Conservation (phyloP, 1,140 invertebrate species). For the Euschistus heros region DNA sequence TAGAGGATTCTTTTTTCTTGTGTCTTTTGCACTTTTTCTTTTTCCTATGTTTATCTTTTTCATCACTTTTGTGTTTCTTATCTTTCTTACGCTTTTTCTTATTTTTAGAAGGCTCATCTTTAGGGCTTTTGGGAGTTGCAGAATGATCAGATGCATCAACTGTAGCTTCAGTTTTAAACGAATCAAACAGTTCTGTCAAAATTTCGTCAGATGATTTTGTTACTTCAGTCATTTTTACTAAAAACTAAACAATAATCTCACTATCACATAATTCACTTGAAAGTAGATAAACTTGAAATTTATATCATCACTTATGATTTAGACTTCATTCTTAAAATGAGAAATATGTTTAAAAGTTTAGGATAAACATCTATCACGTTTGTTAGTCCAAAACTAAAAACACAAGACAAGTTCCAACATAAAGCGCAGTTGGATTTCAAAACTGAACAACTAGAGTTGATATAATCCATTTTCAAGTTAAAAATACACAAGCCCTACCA, state of each 20-base stretch:
- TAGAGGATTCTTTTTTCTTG: conserved; percentile 37
- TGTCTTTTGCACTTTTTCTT: conserved; percentile 45
- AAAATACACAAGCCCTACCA: too few species aligned
- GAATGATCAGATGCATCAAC: conserved; percentile 29
- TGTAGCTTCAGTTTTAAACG: conserved; percentile 44
- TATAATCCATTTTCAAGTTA: too few species aligned
- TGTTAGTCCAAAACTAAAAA: background rate
- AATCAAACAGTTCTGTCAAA: conserved; percentile 62
- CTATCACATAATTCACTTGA: conserved; percentile 1
- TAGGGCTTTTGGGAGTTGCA: conserved; percentile 35
- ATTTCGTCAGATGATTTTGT: conserved; percentile 64
- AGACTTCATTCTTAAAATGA: background rate
- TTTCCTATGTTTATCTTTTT: conserved; percentile 44
- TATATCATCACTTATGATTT: background rate
- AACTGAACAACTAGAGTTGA: too few species aligned
- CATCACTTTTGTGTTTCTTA: conserved; percentile 34
- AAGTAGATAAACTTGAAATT: background rate
- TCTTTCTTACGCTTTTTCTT: conserved; percentile 27
- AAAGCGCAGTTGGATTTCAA: background rate
- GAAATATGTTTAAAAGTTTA: background rate
- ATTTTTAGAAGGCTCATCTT: conserved; percentile 32
- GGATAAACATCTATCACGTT: background rate
- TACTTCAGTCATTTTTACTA: conserved; percentile 5
- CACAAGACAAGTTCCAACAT: background rate
- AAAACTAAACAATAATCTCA: background rate